A percentile compares a stretch with the other conserved stretches of the same genome.
Evolutionary conservation across 2,113 vertebrate genomes (phyloP).

Genomic region (Antidorcas marsupialis): DNA sequence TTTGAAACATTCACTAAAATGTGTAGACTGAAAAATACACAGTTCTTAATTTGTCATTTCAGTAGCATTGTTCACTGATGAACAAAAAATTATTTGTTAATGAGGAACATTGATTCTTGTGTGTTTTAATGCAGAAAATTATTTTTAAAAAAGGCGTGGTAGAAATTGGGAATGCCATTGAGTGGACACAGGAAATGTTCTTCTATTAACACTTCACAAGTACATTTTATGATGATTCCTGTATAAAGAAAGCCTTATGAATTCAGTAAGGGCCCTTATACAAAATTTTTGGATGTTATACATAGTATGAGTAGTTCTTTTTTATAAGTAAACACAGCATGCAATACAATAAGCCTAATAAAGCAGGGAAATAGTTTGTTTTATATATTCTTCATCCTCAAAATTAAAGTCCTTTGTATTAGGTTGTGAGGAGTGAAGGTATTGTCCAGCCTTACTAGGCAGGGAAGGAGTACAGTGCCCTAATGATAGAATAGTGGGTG

Average conservation of each 20-base stretch:
- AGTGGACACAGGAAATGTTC: constrained; percentile 39
- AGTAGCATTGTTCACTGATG: constrained; percentile 63
- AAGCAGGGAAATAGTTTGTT: background rate
- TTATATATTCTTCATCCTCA: background rate
- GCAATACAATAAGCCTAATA: background rate
- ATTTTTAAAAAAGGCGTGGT: background rate
- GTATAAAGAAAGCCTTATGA: background rate
- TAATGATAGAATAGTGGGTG: background rate
- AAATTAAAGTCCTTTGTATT: background rate
- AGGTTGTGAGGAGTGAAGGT: background rate
- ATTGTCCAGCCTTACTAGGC: background rate
- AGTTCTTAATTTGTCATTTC: constrained; percentile 65
- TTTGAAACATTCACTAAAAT: constrained; percentile 64
- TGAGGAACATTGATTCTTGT: constrained; percentile 64
- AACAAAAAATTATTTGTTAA: constrained; percentile 62
- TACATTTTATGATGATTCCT: background rate
- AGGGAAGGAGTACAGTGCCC: background rate
- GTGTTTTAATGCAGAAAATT: constrained; percentile 67
- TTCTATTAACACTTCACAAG: background rate
- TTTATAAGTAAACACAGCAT: background rate
- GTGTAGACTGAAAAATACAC: constrained; percentile 72
- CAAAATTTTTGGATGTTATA: background rate
- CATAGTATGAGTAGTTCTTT: background rate
- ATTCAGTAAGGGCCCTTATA: background rate
- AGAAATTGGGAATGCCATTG: constrained; percentile 56